phyloP scores from a whole-genome alignment of 35 echinoderm and acorn worm genomes.

The Holothuria glaberrima region DNA sequence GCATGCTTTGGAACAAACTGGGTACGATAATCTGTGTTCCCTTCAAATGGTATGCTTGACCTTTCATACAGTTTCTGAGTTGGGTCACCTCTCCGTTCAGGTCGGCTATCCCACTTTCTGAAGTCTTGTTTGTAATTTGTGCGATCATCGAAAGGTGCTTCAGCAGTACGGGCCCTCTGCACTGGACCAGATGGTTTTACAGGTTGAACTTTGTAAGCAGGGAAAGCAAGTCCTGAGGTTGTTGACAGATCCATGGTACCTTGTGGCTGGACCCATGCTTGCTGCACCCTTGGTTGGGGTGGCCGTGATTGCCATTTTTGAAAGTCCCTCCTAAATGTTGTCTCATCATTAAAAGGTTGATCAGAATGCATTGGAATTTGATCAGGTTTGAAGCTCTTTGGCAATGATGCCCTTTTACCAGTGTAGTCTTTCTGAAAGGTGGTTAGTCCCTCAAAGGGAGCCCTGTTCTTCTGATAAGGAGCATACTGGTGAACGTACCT shows the following conservation, averaged over 20 bases:
- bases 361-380: slow-evolving; percentile 74
- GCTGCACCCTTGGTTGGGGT: slow-evolving; percentile 65
- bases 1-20: slow-evolving; percentile 89
- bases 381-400: slow-evolving; percentile 82
- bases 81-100: slow-evolving; percentile 84
- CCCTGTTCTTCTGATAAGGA: slow-evolving; percentile 75
- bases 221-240: slow-evolving; percentile 77
- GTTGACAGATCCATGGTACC: slow-evolving; percentile 90
- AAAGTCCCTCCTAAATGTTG: slow-evolving; percentile 82
- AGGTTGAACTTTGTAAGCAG: slow-evolving; percentile 79
- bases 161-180: slow-evolving; percentile 29
- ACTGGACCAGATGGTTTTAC: slow-evolving; percentile 67
- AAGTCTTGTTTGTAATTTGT: slow-evolving; percentile 96
- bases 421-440: slow-evolving; percentile 88
- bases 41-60: slow-evolving; percentile 88
- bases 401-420: slow-evolving; percentile 50
- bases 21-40: slow-evolving; percentile 76
- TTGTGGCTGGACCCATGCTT: slow-evolving; percentile 73
- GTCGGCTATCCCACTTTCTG: slow-evolving; percentile 77
- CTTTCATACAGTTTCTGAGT: slow-evolving; percentile 81
- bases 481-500: slow-evolving; percentile 67
- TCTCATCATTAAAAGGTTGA: slow-evolving; percentile 94
- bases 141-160: slow-evolving; percentile 90
- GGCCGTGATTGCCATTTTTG: slow-evolving; percentile 74
- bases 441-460: slow-evolving; percentile 84